These are phyloP conservation scores for Rhinella marina DNA, from an alignment of 2,797 vertebrate genomes.

Conservation along the genomic window DNA sequence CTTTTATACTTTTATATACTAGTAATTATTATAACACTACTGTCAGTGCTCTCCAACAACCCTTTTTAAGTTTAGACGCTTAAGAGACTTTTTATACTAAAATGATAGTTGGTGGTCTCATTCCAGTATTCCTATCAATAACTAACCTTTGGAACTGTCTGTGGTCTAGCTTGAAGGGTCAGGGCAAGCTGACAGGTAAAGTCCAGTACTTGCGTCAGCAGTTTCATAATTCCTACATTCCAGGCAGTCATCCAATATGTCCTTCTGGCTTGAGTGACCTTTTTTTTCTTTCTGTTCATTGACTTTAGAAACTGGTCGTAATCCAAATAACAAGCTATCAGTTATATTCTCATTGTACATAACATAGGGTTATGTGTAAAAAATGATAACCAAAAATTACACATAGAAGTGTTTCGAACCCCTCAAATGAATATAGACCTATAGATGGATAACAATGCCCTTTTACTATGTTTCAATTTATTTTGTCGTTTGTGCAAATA, in stretches of 20 bases:
- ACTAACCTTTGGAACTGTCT: accelerated
- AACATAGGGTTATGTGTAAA: no score
- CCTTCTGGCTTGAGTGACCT: slow-evolving; percentile 49
- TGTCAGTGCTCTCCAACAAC: no score
- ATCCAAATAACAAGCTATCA: neutral
- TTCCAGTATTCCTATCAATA: slow-evolving; percentile 24
- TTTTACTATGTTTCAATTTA: no score
- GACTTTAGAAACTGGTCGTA: neutral
- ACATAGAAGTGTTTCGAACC: no score
- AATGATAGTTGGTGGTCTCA: slow-evolving; percentile 39
- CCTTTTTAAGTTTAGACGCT: neutral
- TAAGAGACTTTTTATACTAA: neutral
- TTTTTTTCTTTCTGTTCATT: slow-evolving; percentile 38
- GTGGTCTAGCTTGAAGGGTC: accelerated
- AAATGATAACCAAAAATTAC: no score
- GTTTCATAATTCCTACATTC: slow-evolving; percentile 74
- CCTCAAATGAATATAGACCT: no score
- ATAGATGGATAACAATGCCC: no score
- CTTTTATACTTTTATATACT: no score
- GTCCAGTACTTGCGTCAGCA: slow-evolving; percentile 69
- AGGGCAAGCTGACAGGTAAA: slow-evolving; percentile 59
- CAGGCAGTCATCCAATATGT: slow-evolving; percentile 66
- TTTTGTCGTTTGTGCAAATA: no score
- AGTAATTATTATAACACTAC: no score
- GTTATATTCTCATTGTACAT: neutral